Conservation (phyloP, 35 echinoderm and acorn worm genomes). For the Ophiothrix spiculata region DNA sequence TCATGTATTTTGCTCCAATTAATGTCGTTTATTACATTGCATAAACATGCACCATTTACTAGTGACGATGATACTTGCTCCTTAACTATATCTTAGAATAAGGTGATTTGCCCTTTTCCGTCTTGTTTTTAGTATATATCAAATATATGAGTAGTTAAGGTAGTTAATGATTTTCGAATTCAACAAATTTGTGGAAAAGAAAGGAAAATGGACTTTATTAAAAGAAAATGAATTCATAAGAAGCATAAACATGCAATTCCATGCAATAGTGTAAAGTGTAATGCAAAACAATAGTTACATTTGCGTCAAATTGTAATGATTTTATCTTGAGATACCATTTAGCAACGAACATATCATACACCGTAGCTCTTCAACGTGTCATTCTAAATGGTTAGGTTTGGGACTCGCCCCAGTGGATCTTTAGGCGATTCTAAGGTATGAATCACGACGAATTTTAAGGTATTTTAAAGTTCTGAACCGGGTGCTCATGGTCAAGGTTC, state of each 20-base stretch:
- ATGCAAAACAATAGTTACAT: neutral
- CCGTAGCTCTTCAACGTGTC: neutral
- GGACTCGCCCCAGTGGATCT: neutral
- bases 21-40: neutral
- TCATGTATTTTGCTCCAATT: neutral
- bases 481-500: neutral
- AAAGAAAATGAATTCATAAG: neutral
- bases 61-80: neutral
- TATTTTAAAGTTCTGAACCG: neutral
- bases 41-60: neutral
- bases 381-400: neutral
- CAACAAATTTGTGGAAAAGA: neutral
- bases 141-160: too few relatives aligned
- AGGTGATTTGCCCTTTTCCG: neutral
- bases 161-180: neutral
- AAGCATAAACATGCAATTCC: too few relatives aligned
- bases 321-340: neutral
- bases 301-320: neutral
- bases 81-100: neutral
- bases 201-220: neutral
- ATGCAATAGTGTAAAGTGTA: too few relatives aligned
- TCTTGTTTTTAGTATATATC: too few relatives aligned
- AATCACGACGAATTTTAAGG: neutral
- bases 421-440: neutral
- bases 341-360: neutral